Conservation (phyloP, 2,888 invertebrate genomes). For the Tethea ocularis region DNA sequence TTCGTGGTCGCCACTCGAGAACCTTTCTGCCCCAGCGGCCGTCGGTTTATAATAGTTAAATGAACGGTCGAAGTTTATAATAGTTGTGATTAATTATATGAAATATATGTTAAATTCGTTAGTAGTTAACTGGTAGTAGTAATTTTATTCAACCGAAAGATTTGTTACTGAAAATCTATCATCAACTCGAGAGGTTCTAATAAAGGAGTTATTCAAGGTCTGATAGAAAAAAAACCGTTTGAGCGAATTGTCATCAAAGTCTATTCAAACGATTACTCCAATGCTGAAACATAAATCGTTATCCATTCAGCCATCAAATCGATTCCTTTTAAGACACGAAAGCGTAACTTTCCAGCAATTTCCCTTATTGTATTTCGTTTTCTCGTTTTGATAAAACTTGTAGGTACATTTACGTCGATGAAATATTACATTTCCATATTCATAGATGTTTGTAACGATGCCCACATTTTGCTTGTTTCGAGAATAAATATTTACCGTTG, state of each 20-base stretch:
- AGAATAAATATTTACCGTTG: not conserved
- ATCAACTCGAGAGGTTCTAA: not conserved
- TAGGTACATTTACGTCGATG: slow-evolving; percentile 20
- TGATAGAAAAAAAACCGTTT: not conserved
- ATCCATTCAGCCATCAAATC: slow-evolving; percentile 3
- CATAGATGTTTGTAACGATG: slow-evolving; percentile 18
- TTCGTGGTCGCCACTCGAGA: no score
- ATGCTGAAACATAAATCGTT: slow-evolving; percentile 1
- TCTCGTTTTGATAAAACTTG: slow-evolving; percentile 9
- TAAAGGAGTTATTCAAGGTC: not conserved
- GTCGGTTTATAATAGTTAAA: no score
- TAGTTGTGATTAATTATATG: no score
- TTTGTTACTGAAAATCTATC: not conserved
- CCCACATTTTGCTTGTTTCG: not conserved
- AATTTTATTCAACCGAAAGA: not conserved
- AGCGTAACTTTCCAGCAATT: slow-evolving; percentile 16
- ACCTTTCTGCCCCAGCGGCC: no score
- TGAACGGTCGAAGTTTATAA: no score
- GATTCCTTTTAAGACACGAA: slow-evolving; percentile 3
- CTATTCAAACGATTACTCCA: slow-evolving; percentile 4
- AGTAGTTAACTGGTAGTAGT: no score
- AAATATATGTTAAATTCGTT: no score
- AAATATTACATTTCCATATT: slow-evolving; percentile 33
- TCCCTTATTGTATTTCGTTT: slow-evolving; percentile 18
- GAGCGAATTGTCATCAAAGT: not conserved